Evolutionary conservation across 2,113 vertebrate species (phyloP).

Genomic region (Brachyistius frenatus): DNA sequence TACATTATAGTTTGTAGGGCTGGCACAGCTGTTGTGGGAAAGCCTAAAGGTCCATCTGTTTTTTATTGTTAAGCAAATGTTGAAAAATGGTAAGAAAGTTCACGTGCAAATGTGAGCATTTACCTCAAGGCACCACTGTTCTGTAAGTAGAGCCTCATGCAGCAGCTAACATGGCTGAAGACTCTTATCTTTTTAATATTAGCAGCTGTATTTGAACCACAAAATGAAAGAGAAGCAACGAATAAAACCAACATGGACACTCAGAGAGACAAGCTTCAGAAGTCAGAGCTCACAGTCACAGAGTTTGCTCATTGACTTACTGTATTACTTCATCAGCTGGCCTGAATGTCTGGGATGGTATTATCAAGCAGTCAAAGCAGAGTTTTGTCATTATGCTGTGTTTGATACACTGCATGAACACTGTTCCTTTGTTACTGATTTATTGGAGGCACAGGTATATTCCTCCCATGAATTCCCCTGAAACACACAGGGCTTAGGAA

Average conservation of each 20-base stretch:
- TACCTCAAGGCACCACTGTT: no score
- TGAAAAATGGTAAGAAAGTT: no score
- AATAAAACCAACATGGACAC: not conserved
- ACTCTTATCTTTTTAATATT: no score
- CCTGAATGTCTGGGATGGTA: not conserved
- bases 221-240: no score
- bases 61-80: no score
- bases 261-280: not conserved
- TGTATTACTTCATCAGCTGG: not conserved
- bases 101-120: no score
- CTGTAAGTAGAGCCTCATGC: no score
- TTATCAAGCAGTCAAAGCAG: not conserved
- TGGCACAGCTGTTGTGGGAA: no score
- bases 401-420: not conserved
- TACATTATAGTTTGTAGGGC: no score
- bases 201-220: no score
- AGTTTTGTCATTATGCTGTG: constrained; percentile 1
- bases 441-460: not conserved
- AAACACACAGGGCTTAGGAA: constrained; percentile 7
- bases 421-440: constrained; percentile 1
- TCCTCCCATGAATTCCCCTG: not conserved
- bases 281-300: constrained; percentile 6
- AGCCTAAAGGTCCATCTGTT: no score
- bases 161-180: no score
- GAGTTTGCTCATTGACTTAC: not conserved